Evolutionary conservation across 2,797 vertebrate species (phyloP).

Genomic region (Clarias laeviceps): DNA sequence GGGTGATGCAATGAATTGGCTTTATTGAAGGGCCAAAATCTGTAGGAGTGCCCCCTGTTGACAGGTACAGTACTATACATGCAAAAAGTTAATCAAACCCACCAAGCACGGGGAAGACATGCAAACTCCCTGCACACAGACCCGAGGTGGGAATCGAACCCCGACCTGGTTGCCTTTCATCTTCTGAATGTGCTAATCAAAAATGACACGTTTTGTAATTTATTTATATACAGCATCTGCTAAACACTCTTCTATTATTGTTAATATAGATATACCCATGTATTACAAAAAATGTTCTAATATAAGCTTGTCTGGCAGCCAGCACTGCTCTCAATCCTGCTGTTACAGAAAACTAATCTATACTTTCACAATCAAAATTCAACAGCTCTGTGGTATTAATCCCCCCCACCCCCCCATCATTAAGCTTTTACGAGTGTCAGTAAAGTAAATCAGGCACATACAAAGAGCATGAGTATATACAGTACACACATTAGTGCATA

Average conservation of each 20-base stretch:
- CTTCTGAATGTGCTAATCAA: no score
- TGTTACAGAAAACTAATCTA: neutral
- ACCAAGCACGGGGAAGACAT: no score
- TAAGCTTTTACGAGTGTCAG: neutral
- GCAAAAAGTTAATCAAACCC: no score
- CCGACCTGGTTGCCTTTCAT: no score
- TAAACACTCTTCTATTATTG: neutral
- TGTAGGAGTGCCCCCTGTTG: no score
- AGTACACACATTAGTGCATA: neutral
- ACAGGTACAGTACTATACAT: no score
- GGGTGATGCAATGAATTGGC: no score
- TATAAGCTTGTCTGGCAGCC: neutral
- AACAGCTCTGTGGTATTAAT: neutral
- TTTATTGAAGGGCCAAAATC: no score
- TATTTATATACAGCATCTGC: neutral
- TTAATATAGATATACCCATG: neutral
- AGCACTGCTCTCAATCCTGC: neutral
- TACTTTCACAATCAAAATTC: neutral
- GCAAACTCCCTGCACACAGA: no score
- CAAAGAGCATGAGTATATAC: neutral
- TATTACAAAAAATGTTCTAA: neutral
- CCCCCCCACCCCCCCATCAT: neutral
- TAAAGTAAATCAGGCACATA: slow-evolving; percentile 2
- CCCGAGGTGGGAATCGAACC: no score
- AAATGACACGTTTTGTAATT: no score